phyloP scores from a whole-genome alignment of 2,797 vertebrate genomes.

The Rhinella marina region DNA sequence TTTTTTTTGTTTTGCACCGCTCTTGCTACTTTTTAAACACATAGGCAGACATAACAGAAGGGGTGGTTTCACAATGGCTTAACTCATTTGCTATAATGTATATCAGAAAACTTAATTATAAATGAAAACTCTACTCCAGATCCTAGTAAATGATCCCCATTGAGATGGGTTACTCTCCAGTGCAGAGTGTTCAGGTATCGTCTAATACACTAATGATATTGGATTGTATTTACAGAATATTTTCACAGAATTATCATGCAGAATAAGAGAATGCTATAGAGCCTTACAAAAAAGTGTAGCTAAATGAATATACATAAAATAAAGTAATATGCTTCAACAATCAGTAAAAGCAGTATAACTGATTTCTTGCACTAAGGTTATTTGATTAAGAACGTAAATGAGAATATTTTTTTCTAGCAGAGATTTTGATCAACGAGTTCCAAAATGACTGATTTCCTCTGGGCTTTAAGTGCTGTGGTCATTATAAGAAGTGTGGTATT shows the following conservation, averaged over 20 bases:
- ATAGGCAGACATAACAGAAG: too few relatives aligned
- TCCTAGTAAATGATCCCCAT: too few relatives aligned
- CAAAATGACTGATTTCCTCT: slow-evolving; percentile 37
- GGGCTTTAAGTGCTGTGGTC: slow-evolving; percentile 39
- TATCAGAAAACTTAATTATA: too few relatives aligned
- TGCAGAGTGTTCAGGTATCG: too few relatives aligned
- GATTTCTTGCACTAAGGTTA: background rate
- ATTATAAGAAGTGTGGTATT: slow-evolving; percentile 33
- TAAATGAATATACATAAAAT: background rate
- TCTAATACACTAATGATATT: too few relatives aligned
- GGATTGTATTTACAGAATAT: background rate
- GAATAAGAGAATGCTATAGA: background rate
- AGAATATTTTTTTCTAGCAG: slow-evolving; percentile 4
- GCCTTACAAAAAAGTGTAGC: background rate
- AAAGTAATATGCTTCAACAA: background rate
- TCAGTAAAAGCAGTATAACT: background rate
- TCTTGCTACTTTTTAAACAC: too few relatives aligned
- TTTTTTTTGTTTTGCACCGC: too few relatives aligned
- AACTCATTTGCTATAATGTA: too few relatives aligned
- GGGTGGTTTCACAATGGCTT: too few relatives aligned
- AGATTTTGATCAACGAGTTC: slow-evolving; percentile 41
- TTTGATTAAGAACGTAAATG: slow-evolving; percentile 21
- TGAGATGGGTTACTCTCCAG: too few relatives aligned
- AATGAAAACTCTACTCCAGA: too few relatives aligned
- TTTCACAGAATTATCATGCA: background rate